A percentile compares a stretch with the other conserved stretches of the same genome.
phyloP scores from a whole-genome alignment of 1,140 invertebrate species.

The Homalodisca vitripennis region DNA sequence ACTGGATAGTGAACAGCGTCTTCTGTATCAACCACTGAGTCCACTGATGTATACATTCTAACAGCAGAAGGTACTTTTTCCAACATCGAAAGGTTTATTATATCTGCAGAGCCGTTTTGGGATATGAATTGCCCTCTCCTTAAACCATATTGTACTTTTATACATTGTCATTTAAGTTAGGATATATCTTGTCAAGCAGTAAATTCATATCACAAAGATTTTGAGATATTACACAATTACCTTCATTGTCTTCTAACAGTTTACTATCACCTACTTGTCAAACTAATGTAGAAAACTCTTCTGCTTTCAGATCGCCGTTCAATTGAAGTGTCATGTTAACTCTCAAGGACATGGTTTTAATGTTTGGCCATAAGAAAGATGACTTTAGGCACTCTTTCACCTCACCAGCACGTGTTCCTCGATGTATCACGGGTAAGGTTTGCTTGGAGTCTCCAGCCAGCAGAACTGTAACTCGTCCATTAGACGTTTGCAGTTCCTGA shows the following conservation, averaged over 20 bases:
- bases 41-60: slow-evolving; percentile 43
- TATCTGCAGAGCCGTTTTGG: slow-evolving; percentile 39
- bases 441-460: slow-evolving; percentile 54
- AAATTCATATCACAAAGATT: background rate
- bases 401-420: slow-evolving; percentile 44
- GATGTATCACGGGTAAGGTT: slow-evolving; percentile 53
- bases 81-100: slow-evolving; percentile 43
- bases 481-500: slow-evolving; percentile 36
- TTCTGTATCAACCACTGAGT: slow-evolving; percentile 43
- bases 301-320: background rate
- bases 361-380: slow-evolving; percentile 47
- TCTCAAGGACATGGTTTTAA: slow-evolving; percentile 39
- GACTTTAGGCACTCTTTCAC: slow-evolving; percentile 45
- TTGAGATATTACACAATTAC: background rate
- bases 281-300: background rate
- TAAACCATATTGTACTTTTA: background rate
- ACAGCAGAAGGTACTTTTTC: slow-evolving; percentile 34
- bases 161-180: background rate
- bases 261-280: slow-evolving; percentile 37
- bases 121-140: background rate
- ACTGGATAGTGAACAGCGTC: no score
- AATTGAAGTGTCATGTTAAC: background rate
- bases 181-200: background rate
- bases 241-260: background rate
- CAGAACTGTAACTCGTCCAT: slow-evolving; percentile 46